These are phyloP conservation scores for Phyllotis vaccarum DNA, from an alignment of 2,797 vertebrate genomes.

Conservation along the genomic window DNA sequence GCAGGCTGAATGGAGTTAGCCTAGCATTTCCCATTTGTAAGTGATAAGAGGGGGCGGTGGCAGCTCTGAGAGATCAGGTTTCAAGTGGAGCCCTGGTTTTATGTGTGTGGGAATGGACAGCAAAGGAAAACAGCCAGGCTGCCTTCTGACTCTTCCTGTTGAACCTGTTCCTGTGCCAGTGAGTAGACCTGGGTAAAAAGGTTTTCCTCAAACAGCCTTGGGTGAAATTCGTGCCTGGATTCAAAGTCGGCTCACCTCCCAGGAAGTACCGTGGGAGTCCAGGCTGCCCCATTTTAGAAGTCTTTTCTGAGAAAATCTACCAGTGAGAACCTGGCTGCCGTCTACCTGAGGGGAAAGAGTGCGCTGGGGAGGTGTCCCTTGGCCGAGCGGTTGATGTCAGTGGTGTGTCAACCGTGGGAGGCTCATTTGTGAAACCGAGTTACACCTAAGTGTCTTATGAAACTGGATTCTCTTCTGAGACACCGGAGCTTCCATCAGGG, in stretches of 20 bases:
- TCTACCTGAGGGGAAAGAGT: neutral
- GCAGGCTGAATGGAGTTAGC: constrained; percentile 68
- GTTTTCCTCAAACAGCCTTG: constrained; percentile 19
- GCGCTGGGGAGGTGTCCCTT: constrained; percentile 78
- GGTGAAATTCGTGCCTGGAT: constrained; percentile 37
- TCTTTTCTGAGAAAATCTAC: neutral
- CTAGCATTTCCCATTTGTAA: constrained; percentile 62
- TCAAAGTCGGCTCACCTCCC: constrained; percentile 22
- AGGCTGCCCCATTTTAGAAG: neutral
- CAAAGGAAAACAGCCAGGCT: constrained; percentile 77
- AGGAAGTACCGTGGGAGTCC: neutral
- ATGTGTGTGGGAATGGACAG: constrained; percentile 83
- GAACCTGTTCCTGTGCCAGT: constrained; percentile 84
- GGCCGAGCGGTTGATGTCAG: constrained; percentile 90
- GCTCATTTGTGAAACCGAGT: constrained; percentile 90
- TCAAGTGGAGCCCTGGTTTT: constrained; percentile 81
- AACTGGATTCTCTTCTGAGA: constrained; percentile 62
- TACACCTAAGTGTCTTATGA: constrained; percentile 90
- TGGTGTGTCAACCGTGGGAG: constrained; percentile 87
- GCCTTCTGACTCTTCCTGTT: constrained; percentile 80
- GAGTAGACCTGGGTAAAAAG: constrained; percentile 69
- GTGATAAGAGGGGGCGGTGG: constrained; percentile 73
- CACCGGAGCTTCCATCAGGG: constrained; percentile 46
- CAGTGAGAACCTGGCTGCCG: neutral
- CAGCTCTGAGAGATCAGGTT: constrained; percentile 75